Conservation (phyloP, 1,140 invertebrate species). For the Cephus cinctus region DNA sequence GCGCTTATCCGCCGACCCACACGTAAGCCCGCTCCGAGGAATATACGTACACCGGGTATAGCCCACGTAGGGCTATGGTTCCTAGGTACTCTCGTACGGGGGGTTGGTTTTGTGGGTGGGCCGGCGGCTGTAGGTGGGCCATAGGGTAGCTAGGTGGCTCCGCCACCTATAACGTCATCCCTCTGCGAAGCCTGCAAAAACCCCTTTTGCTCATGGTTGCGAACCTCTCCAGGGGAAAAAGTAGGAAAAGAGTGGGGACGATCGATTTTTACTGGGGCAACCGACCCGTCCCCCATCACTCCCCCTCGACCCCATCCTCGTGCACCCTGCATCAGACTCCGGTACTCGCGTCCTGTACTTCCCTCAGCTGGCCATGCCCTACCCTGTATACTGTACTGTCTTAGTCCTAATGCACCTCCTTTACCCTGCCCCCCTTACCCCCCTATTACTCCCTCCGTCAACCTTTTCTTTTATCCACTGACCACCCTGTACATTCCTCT, state of each 20-base stretch:
- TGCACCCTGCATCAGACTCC: slow-evolving; percentile 20
- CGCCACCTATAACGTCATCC: too few species aligned
- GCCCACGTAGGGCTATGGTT: background rate
- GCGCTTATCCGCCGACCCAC: slow-evolving; percentile 25
- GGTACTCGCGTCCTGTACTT: slow-evolving; percentile 43
- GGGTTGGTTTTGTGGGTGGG: background rate
- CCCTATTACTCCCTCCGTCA: slow-evolving; percentile 27
- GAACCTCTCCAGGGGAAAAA: slow-evolving; percentile 52
- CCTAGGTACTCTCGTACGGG: background rate
- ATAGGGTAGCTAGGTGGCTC: background rate
- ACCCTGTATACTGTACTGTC: too few species aligned
- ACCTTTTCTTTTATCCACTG: slow-evolving; percentile 23
- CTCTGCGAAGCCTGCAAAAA: slow-evolving; percentile 30
- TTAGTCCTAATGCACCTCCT: slow-evolving; percentile 45
- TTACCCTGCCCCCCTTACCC: slow-evolving; percentile 19
- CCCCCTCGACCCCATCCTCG: slow-evolving; percentile 1
- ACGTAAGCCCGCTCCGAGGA: slow-evolving; percentile 30
- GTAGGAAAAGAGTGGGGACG: slow-evolving; percentile 53
- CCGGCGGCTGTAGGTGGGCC: background rate
- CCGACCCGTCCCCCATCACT: slow-evolving; percentile 32
- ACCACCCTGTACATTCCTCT: slow-evolving; percentile 10
- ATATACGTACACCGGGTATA: too few species aligned
- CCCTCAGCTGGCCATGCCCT: slow-evolving; percentile 46
- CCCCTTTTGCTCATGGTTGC: slow-evolving; percentile 20
- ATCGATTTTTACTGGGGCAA: slow-evolving; percentile 59